A percentile compares a stretch with the other conserved stretches of the same genome.
Evolutionary conservation across 2,888 invertebrate genomes (phyloP).

Genomic region (Hirtodrosophila cameraria): DNA sequence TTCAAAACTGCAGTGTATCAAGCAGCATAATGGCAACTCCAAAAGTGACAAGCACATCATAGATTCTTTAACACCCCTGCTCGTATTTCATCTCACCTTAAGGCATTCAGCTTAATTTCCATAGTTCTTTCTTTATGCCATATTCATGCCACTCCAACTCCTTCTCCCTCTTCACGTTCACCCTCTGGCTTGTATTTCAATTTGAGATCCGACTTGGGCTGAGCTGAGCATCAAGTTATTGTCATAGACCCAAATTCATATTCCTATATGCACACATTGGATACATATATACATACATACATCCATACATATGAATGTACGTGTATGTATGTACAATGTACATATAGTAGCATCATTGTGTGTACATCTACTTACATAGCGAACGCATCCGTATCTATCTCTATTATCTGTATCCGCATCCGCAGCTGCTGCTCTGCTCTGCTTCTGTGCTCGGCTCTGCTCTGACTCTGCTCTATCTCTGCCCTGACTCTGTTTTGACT

Average conservation of each 20-base stretch:
- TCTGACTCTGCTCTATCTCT: no score
- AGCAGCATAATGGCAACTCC: no score
- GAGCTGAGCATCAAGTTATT: constrained; percentile 48
- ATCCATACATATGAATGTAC: not conserved
- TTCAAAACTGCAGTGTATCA: no score
- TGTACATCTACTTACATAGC: constrained; percentile 20
- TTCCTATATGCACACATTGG: not conserved
- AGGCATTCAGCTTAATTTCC: no score
- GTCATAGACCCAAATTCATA: constrained; percentile 44
- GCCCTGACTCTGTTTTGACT: no score
- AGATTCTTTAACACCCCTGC: no score
- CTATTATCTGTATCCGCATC: constrained; percentile 54
- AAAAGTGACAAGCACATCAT: no score
- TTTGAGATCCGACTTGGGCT: constrained; percentile 50
- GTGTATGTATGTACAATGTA: not conserved
- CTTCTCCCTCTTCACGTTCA: not conserved
- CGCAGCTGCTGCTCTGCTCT: constrained; percentile 26
- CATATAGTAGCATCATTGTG: constrained; percentile 10
- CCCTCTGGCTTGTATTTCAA: constrained; percentile 55
- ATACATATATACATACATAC: not conserved
- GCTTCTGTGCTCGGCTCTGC: constrained; percentile 4
- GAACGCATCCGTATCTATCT: constrained; percentile 39
- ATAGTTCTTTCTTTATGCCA: no score
- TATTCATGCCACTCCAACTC: no score
- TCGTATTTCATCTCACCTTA: no score